Base-by-base conservation (phyloP, 2,797 vertebrate species). In the Melanotaenia pygmaea region DNA sequence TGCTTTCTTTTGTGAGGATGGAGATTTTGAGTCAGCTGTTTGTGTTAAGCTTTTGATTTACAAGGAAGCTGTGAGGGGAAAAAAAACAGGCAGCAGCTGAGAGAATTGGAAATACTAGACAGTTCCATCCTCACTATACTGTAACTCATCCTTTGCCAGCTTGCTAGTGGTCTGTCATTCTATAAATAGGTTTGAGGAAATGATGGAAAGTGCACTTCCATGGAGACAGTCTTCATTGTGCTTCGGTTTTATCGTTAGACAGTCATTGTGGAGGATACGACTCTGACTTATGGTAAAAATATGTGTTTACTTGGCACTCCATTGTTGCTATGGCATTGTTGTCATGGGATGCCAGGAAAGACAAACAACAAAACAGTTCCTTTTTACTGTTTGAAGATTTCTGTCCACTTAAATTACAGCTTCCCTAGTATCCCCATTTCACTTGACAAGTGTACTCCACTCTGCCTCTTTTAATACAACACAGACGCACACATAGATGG, bases 111-210 rank as follows among this genome's bases (percentile, higher is more conserved):
- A 80, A 84, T 70, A 73, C 70, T 62, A 83, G 82, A 88, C 80
- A 66, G 83, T 90, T 91, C 83, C 75, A 76, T 86, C 85, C 80
- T 80, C 78, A 79, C 85, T 71, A 28, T 72, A 77, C 74, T 73
- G 70, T 77, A 89, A 78, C 70, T 90, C 89, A 87, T 89, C 75
- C 56, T 81, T 70, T 80, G 77, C 83, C 80, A 74, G 78, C 72
- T 66, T 75, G 74, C 84, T 64, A 43, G 68, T 59, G 64, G 76
- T 80, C 75, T 70, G 70, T 73, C 37, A 4, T 28, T 67, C 90
- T 92, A 92, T 82, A 89, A 93, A 93, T 92, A 93, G 89, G 75
- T 68, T 50, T 34, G 63, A 80, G 77, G 76, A 83, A 75, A 87
- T 88, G 86, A 81, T 79, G 67, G 78, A 86, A 65, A 83, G 79